These are phyloP conservation scores for Diadegma fenestrale DNA, from an alignment of 2,888 invertebrate genomes.

Conservation along the genomic window DNA sequence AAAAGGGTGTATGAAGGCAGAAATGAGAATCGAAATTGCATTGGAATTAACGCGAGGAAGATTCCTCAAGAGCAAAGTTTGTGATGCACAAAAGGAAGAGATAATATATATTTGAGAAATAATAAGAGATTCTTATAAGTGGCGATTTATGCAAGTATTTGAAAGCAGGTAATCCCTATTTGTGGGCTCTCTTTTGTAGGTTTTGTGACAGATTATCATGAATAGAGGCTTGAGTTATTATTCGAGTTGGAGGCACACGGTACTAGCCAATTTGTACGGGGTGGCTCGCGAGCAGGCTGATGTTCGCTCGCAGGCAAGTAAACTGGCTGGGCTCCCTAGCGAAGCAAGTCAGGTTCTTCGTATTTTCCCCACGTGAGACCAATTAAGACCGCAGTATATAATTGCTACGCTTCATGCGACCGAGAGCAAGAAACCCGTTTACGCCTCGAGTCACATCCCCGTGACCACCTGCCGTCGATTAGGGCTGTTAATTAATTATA, in stretches of 20 bases:
- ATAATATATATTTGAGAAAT: not conserved
- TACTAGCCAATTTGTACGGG: slow-evolving; percentile 67
- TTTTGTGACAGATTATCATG: slow-evolving; percentile 61
- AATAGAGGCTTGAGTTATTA: slow-evolving; percentile 67
- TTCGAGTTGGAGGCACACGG: slow-evolving; percentile 56
- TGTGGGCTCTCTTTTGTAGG: slow-evolving; percentile 51
- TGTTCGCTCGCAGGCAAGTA: slow-evolving; percentile 51
- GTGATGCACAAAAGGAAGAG: not conserved
- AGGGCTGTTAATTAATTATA: slow-evolving; percentile 71
- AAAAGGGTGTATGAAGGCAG: not conserved
- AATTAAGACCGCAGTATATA: slow-evolving; percentile 70
- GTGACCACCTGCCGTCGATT: slow-evolving; percentile 68
- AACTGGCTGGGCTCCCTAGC: slow-evolving; percentile 36
- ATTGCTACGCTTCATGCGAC: slow-evolving; percentile 68
- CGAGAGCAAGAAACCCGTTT: slow-evolving; percentile 68
- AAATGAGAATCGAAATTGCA: not conserved
- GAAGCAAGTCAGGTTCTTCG: slow-evolving; percentile 53
- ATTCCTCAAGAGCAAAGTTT: not conserved
- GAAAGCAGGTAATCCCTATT: slow-evolving; percentile 51
- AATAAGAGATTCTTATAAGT: slow-evolving; percentile 7
- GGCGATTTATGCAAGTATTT: slow-evolving; percentile 28
- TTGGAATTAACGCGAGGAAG: not conserved
- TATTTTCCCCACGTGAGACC: slow-evolving; percentile 67
- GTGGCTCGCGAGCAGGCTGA: slow-evolving; percentile 52
- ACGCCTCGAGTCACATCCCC: slow-evolving; percentile 66